A percentile compares a stretch with the other conserved stretches of the same genome.
Evolutionary conservation across 2,113 vertebrate species (phyloP).

Genomic region (Cacatua alba): DNA sequence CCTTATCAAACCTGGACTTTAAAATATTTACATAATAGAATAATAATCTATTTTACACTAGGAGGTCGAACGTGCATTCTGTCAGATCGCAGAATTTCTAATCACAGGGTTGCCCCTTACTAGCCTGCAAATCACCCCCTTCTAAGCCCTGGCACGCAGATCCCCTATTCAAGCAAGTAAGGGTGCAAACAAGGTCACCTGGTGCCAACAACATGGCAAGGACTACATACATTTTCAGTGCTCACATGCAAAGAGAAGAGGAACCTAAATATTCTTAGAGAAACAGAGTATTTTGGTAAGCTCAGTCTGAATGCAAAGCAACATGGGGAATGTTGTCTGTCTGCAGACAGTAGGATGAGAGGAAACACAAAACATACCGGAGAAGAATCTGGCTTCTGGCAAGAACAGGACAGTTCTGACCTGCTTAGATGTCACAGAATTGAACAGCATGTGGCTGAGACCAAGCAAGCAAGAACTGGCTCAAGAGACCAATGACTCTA

Average conservation of each 20-base stretch:
- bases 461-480: neutral
- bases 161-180: constrained; percentile 45
- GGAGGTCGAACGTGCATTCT: constrained; percentile 41
- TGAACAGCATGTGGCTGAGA: neutral
- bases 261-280: neutral
- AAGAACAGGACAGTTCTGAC: neutral
- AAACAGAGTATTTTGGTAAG: neutral
- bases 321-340: neutral
- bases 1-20: neutral
- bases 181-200: constrained; percentile 58
- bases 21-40: neutral
- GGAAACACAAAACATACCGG: neutral
- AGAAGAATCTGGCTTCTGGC: constrained; percentile 4
- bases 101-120: constrained; percentile 26
- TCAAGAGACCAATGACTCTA: neutral
- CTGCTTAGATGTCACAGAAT: neutral
- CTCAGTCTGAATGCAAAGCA: neutral
- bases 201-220: neutral
- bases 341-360: neutral
- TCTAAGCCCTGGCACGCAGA: constrained; percentile 45
- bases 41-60: constrained; percentile 20
- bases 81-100: constrained; percentile 38
- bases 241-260: neutral
- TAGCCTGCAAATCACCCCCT: constrained; percentile 41
- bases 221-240: neutral